Percentiles rank a stretch among this genome's conserved stretches.
Evolutionary conservation across 2,888 invertebrate species (phyloP).

Genomic region (Scaptodrosophila latifasciaeformis): DNA sequence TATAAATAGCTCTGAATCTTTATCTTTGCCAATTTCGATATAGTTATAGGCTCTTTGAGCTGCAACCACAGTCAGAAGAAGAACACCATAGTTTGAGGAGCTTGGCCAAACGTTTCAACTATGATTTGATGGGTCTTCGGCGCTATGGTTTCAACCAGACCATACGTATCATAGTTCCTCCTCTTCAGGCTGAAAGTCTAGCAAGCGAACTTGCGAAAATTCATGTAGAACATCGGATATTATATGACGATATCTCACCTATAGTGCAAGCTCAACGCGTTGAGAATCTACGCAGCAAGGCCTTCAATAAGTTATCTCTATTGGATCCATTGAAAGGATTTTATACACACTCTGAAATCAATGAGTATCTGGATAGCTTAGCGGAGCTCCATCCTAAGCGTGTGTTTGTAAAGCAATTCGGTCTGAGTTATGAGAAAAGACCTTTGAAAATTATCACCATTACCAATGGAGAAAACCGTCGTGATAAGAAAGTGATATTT

Average conservation of each 20-base stretch:
- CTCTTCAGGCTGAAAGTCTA: slow-evolving; percentile 24
- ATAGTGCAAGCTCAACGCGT: slow-evolving; percentile 39
- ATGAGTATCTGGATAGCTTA: slow-evolving; percentile 75
- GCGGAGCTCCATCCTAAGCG: slow-evolving; percentile 75
- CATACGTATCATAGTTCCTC: slow-evolving; percentile 46
- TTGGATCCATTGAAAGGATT: slow-evolving; percentile 46
- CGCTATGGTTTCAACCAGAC: slow-evolving; percentile 21
- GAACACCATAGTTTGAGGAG: too few species aligned
- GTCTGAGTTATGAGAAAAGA: slow-evolving; percentile 78
- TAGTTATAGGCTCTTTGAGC: slow-evolving; percentile 43
- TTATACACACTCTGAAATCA: slow-evolving; percentile 73
- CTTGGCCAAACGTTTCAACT: too few species aligned
- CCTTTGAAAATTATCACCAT: slow-evolving; percentile 79
- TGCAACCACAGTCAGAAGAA: slow-evolving; percentile 16
- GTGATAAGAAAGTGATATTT: slow-evolving; percentile 76
- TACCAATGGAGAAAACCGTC: slow-evolving; percentile 75
- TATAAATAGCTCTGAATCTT: too few species aligned
- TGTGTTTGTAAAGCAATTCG: slow-evolving; percentile 77
- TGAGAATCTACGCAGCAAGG: slow-evolving; percentile 36
- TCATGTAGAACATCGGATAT: slow-evolving; percentile 34
- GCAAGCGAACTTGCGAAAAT: slow-evolving; percentile 17
- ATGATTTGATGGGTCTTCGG: too few species aligned
- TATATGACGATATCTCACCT: slow-evolving; percentile 45
- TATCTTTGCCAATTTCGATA: too few species aligned
- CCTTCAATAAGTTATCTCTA: slow-evolving; percentile 15